Base-by-base conservation (phyloP, 2,797 vertebrate genomes). In the Channallabes apus region DNA sequence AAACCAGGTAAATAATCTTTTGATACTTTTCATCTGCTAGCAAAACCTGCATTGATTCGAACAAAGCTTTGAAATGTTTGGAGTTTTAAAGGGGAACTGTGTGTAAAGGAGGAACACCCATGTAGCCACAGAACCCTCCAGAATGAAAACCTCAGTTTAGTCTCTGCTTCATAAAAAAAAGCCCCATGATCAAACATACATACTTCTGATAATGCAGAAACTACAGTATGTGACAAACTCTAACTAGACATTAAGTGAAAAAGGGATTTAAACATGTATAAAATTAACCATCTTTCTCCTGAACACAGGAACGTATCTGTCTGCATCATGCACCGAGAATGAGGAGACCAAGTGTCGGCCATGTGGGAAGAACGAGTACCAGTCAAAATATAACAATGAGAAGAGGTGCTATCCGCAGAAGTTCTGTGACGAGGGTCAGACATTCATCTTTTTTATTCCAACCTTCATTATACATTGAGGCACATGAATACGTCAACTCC, bases 351-450 rank as follows among this genome's bases (percentile, higher is more conserved):
- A 54, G 8, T 99, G 98, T 68, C n/a, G 82, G 32, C 93, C 91
- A 0, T 99, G 98, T 85, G 92, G 90, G 51, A 86, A 29, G 1
- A 94, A 96, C 0, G 96, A 98, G 84, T 99, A 98, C 88, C 94
- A 97, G 92, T 95, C 97, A 0, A 90, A 92, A 88, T 97, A 94
- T 96, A 99, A 95, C 24, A 93, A 93, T 14, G 92, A 96, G 69
- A 91, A 62, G 0, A 94, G 90, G 65, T 99, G 98, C 83, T 87
- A 94, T 14, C 93, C 91, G 38, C 97, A 98, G 89, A 97, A 96
- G 92, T 94, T 94, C 87, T 99, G 98, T 62, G 98, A 99, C 65
- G 76, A 88, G 82, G 96, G 98, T 99, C 89, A 94, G 96, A 89
- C 41, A 12, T 51, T 8, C 14, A 3, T 67, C 46, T 46, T 82